Percentiles rank a stretch among this genome's conserved stretches.
These are phyloP conservation scores for Aldabrachelys gigantea DNA, from an alignment of 2,113 vertebrate genomes.

Conservation along the genomic window DNA sequence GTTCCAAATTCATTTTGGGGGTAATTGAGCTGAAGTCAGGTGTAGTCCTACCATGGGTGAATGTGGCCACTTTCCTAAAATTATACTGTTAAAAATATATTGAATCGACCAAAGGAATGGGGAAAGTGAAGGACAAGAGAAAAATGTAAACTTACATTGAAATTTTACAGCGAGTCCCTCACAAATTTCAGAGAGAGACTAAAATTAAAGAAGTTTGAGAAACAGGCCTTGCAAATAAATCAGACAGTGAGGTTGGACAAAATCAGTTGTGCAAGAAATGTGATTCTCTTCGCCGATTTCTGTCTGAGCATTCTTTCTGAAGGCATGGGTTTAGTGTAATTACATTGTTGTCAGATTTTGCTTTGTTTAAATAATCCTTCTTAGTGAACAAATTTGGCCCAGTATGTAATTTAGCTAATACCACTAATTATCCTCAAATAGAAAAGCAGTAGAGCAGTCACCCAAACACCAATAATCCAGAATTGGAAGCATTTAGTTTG, in stretches of 20 bases:
- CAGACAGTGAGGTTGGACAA: not conserved
- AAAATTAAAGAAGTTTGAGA: not conserved
- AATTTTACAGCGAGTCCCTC: not conserved
- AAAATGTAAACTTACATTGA: not conserved
- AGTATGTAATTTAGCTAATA: not conserved
- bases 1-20: not conserved
- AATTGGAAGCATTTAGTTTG: not conserved
- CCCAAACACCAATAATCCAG: not conserved
- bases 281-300: not conserved
- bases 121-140: not conserved
- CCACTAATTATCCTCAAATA: not conserved
- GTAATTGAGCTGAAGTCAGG: not conserved
- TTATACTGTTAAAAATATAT: not conserved
- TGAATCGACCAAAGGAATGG: not conserved
- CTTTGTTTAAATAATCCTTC: not conserved
- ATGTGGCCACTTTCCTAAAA: not conserved
- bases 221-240: not conserved
- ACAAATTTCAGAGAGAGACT: not conserved
- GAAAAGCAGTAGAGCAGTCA: not conserved
- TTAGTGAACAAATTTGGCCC: not conserved
- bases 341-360: not conserved
- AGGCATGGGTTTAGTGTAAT: not conserved
- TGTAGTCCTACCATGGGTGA: not conserved
- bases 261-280: not conserved
- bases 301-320: not conserved